Base-by-base conservation (phyloP, 2,797 vertebrate genomes). In the Smutsia gigantea region DNA sequence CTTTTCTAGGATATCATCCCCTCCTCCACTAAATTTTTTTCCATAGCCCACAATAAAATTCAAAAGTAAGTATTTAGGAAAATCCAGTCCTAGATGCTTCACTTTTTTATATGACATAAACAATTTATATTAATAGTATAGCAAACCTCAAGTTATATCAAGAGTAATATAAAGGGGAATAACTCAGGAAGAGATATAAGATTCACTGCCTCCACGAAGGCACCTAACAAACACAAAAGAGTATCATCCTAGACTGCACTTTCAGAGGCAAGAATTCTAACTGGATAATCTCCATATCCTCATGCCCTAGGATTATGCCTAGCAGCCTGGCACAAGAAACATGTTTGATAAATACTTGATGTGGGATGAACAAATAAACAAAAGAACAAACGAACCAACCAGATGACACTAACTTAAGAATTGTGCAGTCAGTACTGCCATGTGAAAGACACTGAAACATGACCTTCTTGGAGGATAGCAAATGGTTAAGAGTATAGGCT, bases 391-490 rank as follows among this genome's bases (percentile, higher is more conserved):
- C 53, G 75, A 90, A 69, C 18, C 15, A 92, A 77, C 37, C 12
- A 4, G 11, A 46, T 46, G 39, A 71, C n/a, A 95, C 34, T 77
- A 86, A 79, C 49, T 90, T 87, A 85, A 91, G 31, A 72, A 83
- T 19, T 90, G 2, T 86, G 23, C 18, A 49, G 51, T 74, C 51
- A 46, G 34, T 84, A 93, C 13, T 77, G 53, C 51, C 37, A 29
- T 51, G 23, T 55, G 93, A 90, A 74, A 91, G 34, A 85, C 93
- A 92, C 19, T 71, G 12, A 93, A 94, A 89, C n/a, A 77, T 5
- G 39, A 7, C 21, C 75, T 90, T 90, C 53, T 77, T 75, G 19
- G 6, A 93, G 17, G 2, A 83, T 27, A 61, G 29, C 11, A 90
- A 69, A 92, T 86, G 49, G 18, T 37, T 81, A 93, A 68, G 19